Percentiles rank a stretch among this genome's conserved stretches.
These are phyloP conservation scores for Euclidia mi DNA, from an alignment of 2,888 invertebrate species.

Conservation along the genomic window DNA sequence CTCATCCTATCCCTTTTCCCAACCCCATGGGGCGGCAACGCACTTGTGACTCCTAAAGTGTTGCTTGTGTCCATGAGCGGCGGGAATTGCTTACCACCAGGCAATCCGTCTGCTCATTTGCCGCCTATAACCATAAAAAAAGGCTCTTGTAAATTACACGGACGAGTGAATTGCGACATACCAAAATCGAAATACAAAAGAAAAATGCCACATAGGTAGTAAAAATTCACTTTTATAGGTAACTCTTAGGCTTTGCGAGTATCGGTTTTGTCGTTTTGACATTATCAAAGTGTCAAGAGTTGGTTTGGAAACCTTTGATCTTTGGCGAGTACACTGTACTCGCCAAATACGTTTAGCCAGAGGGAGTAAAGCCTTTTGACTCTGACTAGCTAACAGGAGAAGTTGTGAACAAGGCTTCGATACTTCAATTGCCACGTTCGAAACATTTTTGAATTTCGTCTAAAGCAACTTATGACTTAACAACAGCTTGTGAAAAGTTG, in stretches of 20 bases:
- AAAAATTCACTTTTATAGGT: not conserved
- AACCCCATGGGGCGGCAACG: too few relatives aligned
- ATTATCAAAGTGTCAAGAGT: constrained; percentile 11
- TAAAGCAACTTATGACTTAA: constrained; percentile 3
- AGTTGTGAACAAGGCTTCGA: constrained; percentile 11
- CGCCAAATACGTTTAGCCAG: constrained; percentile 9
- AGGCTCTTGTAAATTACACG: not conserved
- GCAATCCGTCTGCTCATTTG: too few relatives aligned
- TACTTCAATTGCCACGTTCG: constrained; percentile 3
- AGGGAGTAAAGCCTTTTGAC: constrained; percentile 15
- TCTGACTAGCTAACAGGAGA: not conserved
- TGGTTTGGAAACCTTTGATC: constrained; percentile 11
- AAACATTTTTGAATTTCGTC: constrained; percentile 6
- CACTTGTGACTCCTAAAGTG: too few relatives aligned
- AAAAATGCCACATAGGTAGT: too few relatives aligned
- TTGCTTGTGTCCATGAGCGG: too few relatives aligned
- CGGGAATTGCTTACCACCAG: too few relatives aligned
- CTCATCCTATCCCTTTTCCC: too few relatives aligned
- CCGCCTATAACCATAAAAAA: too few relatives aligned
- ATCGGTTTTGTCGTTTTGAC: not conserved
- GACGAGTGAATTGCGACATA: not conserved
- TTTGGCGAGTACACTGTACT: constrained; percentile 13
- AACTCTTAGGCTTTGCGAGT: not conserved
- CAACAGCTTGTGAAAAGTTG: too few relatives aligned
- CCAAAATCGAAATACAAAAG: too few relatives aligned